phyloP scores from a whole-genome alignment of 2,888 invertebrate species.

The Neria commutata region DNA sequence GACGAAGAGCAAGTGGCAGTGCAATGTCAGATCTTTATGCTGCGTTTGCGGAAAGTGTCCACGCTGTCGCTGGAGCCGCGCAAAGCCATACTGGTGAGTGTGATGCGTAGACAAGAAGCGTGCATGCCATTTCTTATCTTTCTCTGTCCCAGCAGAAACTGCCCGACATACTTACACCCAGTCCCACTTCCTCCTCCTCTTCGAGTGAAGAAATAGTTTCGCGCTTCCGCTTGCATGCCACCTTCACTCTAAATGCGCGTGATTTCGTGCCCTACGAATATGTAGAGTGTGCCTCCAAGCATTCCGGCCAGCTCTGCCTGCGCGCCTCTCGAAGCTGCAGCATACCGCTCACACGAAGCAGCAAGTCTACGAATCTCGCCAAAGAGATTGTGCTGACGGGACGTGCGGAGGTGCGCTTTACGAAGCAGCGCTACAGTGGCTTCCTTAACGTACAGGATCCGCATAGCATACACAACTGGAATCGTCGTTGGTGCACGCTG shows the following conservation, averaged over 20 bases:
- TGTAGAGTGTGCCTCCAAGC: slow-evolving; percentile 33
- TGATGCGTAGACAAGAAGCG: slow-evolving; percentile 30
- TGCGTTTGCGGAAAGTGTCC: slow-evolving; percentile 60
- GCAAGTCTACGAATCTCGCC: slow-evolving; percentile 48
- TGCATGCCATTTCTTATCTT: not conserved
- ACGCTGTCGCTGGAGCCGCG: slow-evolving; percentile 41
- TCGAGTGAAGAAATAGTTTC: slow-evolving; percentile 50
- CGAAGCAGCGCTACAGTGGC: slow-evolving; percentile 55
- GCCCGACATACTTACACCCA: not conserved
- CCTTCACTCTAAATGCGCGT: slow-evolving; percentile 43
- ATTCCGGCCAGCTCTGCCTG: slow-evolving; percentile 42
- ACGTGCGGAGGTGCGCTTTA: slow-evolving; percentile 46
- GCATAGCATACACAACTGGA: slow-evolving; percentile 63
- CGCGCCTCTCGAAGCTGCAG: slow-evolving; percentile 42
- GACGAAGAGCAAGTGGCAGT: slow-evolving; percentile 43
- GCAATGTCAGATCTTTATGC: slow-evolving; percentile 62
- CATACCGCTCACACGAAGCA: slow-evolving; percentile 38
- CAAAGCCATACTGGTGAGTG: slow-evolving; percentile 28
- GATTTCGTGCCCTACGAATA: slow-evolving; percentile 51
- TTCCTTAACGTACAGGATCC: slow-evolving; percentile 64
- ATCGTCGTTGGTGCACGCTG: slow-evolving; percentile 66
- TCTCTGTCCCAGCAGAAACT: slow-evolving; percentile 29
- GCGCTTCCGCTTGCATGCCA: slow-evolving; percentile 56
- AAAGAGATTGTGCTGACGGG: slow-evolving; percentile 46
- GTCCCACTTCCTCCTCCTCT: slow-evolving; percentile 21